phyloP scores from a whole-genome alignment of 2,797 vertebrate species.

The Rhadinocentrus ornatus region DNA sequence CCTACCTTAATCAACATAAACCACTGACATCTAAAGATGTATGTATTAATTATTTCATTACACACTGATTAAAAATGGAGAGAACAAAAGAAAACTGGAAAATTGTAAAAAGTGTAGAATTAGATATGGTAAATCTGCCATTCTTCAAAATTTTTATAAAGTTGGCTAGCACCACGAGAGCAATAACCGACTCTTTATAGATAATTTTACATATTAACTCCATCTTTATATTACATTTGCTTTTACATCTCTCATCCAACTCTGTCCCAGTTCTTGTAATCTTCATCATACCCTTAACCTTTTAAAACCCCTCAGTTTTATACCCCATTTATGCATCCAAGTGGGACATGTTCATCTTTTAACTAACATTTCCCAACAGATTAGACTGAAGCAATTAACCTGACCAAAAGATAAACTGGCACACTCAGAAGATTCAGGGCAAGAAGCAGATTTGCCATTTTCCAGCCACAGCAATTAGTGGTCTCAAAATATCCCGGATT shows the following conservation, averaged over 20 bases:
- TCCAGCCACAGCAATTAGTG: slow-evolving; percentile 66
- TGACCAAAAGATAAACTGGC: slow-evolving; percentile 46
- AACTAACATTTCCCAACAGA: slow-evolving; percentile 18
- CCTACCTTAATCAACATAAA: not conserved
- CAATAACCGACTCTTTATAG: not conserved
- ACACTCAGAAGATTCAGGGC: slow-evolving; percentile 41
- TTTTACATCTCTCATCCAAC: not conserved
- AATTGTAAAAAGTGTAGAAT: not conserved
- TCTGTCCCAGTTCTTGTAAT: slow-evolving; percentile 5
- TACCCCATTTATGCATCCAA: slow-evolving; percentile 12
- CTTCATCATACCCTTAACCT: slow-evolving; percentile 15
- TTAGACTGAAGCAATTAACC: slow-evolving; percentile 52
- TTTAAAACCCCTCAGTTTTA: slow-evolving; percentile 22
- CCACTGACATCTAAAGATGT: not conserved
- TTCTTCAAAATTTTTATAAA: not conserved
- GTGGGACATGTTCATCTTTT: slow-evolving; percentile 28
- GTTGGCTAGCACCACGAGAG: not conserved
- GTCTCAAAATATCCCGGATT: slow-evolving; percentile 60
- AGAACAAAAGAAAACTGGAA: not conserved
- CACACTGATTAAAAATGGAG: not conserved
- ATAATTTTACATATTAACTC: not conserved
- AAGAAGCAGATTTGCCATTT: slow-evolving; percentile 49
- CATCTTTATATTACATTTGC: not conserved
- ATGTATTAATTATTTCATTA: not conserved
- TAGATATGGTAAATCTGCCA: not conserved